Conservation (phyloP, 2,888 invertebrate species). For the Drosophila nr. medialis region DNA sequence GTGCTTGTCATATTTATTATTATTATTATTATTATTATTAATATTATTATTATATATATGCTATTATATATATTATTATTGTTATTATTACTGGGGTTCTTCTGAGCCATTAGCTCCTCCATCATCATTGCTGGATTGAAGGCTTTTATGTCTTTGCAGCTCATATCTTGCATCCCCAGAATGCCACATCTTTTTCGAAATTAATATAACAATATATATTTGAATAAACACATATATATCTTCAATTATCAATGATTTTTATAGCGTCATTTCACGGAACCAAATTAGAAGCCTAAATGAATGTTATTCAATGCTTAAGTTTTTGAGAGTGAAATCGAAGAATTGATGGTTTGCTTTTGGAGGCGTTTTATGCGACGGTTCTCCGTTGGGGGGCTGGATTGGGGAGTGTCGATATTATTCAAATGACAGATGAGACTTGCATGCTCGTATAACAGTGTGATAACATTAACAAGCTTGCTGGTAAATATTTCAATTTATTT, state of each 20-base stretch:
- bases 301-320: constrained; percentile 7
- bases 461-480: constrained; percentile 72
- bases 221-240: neutral
- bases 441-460: constrained; percentile 64
- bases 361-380: constrained; percentile 16
- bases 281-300: neutral
- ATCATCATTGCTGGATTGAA: too few relatives aligned
- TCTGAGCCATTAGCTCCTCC: too few relatives aligned
- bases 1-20: neutral
- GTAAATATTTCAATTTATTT: constrained; percentile 80
- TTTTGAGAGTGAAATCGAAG: constrained; percentile 50
- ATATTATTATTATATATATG: too few relatives aligned
- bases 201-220: neutral
- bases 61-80: too few relatives aligned
- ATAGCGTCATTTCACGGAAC: neutral
- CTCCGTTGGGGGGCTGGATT: constrained; percentile 14
- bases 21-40: too few relatives aligned
- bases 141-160: too few relatives aligned
- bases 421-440: constrained; percentile 62
- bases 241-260: neutral
- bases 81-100: too few relatives aligned
- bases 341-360: constrained; percentile 35
- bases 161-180: too few relatives aligned
- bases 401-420: constrained; percentile 37
- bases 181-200: too few relatives aligned